Conservation (phyloP, 2,888 invertebrate species). For the Drosophila mimica region DNA sequence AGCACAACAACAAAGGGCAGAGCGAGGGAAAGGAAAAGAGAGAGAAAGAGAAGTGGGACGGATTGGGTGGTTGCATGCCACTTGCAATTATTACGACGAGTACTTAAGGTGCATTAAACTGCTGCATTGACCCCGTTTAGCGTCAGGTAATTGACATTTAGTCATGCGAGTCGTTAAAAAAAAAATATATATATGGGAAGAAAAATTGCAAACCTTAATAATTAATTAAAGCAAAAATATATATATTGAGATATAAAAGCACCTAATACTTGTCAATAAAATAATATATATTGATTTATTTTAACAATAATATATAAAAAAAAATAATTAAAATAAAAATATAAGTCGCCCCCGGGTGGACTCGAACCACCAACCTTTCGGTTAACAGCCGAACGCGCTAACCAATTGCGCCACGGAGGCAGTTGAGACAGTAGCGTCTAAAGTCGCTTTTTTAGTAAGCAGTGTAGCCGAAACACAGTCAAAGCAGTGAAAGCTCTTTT, state of each 20-base stretch:
- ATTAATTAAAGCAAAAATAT: background rate
- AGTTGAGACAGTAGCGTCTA: background rate
- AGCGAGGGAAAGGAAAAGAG: background rate
- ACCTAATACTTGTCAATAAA: background rate
- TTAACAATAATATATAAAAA: background rate
- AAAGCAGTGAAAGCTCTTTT: slow-evolving; percentile 17
- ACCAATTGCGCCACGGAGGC: slow-evolving; percentile 95
- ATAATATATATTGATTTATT: background rate
- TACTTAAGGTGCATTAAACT: slow-evolving; percentile 72
- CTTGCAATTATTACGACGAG: slow-evolving; percentile 24
- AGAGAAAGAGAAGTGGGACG: background rate
- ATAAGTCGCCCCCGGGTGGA: slow-evolving; percentile 94
- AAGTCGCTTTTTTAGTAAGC: slow-evolving; percentile 27
- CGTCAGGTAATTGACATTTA: slow-evolving; percentile 47
- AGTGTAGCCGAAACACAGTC: background rate
- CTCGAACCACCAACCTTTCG: slow-evolving; percentile 99
- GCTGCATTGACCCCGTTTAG: slow-evolving; percentile 81
- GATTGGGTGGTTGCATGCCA: slow-evolving; percentile 1
- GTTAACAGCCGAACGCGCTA: slow-evolving; percentile 99
- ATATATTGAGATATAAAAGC: background rate
- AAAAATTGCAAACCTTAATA: background rate
- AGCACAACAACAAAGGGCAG: slow-evolving; percentile 19
- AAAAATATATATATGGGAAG: background rate
- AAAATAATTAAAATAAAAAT: background rate
- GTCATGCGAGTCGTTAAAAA: slow-evolving; percentile 19